A percentile compares a stretch with the other conserved stretches of the same genome.
Conservation (phyloP, 2,113 vertebrate species). For the Formicarius rufipectus region DNA sequence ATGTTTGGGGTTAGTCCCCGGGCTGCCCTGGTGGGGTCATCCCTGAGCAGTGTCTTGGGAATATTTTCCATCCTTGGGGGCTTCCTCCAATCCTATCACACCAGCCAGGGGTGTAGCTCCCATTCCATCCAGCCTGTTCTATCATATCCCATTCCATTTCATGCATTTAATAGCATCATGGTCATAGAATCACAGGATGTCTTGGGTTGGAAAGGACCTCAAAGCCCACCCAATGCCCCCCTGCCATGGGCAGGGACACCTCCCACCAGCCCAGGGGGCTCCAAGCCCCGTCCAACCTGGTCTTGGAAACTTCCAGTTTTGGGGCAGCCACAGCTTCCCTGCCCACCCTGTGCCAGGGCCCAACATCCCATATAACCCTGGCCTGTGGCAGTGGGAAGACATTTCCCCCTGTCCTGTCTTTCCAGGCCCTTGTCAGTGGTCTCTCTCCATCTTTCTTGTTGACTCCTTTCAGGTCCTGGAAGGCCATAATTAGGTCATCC, state of each 20-base stretch:
- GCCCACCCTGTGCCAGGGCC: background rate
- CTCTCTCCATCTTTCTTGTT: too few relatives aligned
- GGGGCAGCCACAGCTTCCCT: background rate
- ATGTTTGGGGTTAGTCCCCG: accelerated
- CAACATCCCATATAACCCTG: background rate
- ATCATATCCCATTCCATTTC: background rate
- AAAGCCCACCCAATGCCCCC: background rate
- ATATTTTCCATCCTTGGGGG: accelerated
- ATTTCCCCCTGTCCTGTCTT: too few relatives aligned
- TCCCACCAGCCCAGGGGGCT: background rate
- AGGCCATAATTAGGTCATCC: too few relatives aligned
- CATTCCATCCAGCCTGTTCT: too few relatives aligned
- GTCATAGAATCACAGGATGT: background rate
- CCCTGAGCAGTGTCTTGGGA: accelerated
- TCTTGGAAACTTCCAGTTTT: background rate
- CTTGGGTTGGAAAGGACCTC: background rate
- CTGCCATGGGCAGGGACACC: background rate
- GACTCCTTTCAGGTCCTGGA: too few relatives aligned
- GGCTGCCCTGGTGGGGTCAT: background rate
- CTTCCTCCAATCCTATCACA: background rate
- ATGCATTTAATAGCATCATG: background rate
- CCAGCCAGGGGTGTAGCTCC: background rate
- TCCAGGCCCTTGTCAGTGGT: too few relatives aligned
- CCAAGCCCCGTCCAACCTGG: background rate
- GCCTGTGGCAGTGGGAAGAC: too few relatives aligned